Conservation (phyloP, 2,113 vertebrate species). For the Brachyistius frenatus region DNA sequence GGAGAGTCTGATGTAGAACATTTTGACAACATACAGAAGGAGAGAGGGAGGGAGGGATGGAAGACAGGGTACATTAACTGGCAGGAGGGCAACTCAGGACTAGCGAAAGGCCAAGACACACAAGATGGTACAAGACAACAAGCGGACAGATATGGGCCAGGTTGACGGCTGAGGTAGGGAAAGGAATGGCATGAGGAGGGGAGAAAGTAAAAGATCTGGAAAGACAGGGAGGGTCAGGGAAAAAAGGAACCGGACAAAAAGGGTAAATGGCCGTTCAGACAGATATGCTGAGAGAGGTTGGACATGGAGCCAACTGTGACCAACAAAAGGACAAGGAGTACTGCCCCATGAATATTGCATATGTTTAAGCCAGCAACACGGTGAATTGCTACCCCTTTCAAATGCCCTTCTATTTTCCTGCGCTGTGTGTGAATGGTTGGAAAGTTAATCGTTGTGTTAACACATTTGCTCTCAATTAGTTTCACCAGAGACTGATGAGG, state of each 20-base stretch:
- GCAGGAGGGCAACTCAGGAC: constrained; percentile 62
- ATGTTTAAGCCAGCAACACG: no score
- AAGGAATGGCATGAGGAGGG: constrained; percentile 25
- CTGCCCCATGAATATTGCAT: no score
- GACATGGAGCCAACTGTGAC: constrained; percentile 14
- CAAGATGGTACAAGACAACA: constrained; percentile 70
- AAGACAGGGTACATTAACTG: constrained; percentile 46
- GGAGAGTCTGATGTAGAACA: constrained; percentile 32
- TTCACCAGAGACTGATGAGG: no score
- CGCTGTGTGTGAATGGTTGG: no score
- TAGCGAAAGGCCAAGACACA: constrained; percentile 58
- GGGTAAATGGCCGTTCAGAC: constrained; percentile 47
- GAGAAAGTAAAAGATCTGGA: constrained; percentile 23
- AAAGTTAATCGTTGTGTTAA: no score
- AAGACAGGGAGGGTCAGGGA: constrained; percentile 47
- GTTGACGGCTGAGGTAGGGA: constrained; percentile 63
- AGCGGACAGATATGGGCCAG: constrained; percentile 71
- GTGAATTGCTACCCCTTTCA: no score
- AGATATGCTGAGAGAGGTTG: constrained; percentile 38
- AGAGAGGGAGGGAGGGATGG: background rate
- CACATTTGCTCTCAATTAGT: no score
- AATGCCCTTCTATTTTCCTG: no score
- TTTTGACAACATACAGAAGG: constrained; percentile 68
- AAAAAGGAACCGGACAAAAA: constrained; percentile 43
- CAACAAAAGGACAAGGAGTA: background rate